Conservation (phyloP, 1,140 invertebrate genomes). For the Drosophila littoralis region DNA sequence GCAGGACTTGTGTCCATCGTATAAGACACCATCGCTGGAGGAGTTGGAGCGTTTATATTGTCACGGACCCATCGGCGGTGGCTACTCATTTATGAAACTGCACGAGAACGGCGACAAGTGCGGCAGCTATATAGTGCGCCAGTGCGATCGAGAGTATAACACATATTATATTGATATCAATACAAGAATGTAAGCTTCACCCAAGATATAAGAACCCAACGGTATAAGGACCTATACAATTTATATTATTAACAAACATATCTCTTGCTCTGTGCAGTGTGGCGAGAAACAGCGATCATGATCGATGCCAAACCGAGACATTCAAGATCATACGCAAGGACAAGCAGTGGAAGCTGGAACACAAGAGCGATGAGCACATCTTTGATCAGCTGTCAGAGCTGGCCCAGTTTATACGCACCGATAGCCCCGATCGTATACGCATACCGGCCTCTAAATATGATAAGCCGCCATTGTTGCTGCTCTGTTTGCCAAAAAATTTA, state of each 20-base stretch:
- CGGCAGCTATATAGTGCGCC: conserved; percentile 92
- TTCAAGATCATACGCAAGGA: conserved; percentile 86
- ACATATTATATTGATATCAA: conserved; percentile 92
- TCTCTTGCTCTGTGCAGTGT: conserved; percentile 31
- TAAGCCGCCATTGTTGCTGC: conserved; percentile 88
- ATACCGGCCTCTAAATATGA: conserved; percentile 94
- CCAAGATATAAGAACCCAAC: background rate
- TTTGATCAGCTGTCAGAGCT: conserved; percentile 64
- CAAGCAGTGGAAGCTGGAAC: conserved; percentile 63
- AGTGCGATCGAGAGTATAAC: conserved; percentile 91
- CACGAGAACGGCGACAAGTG: conserved; percentile 90
- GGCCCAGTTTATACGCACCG: conserved; percentile 67
- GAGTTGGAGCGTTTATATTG: conserved; percentile 90
- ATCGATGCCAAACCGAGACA: conserved; percentile 87
- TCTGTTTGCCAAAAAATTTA: conserved; percentile 86
- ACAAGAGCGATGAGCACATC: conserved; percentile 42
- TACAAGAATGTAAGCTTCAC: conserved; percentile 85
- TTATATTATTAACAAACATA: background rate
- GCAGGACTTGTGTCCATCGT: conserved; percentile 93
- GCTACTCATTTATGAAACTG: conserved; percentile 93
- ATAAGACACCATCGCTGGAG: conserved; percentile 90
- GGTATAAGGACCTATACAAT: background rate
- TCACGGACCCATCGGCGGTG: conserved; percentile 94
- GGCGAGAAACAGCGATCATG: conserved; percentile 47
- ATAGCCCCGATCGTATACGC: conserved; percentile 79